Percentiles rank a stretch among this genome's conserved stretches.
phyloP scores from a whole-genome alignment of 2,113 vertebrate genomes.

The Alexandromys fortis region DNA sequence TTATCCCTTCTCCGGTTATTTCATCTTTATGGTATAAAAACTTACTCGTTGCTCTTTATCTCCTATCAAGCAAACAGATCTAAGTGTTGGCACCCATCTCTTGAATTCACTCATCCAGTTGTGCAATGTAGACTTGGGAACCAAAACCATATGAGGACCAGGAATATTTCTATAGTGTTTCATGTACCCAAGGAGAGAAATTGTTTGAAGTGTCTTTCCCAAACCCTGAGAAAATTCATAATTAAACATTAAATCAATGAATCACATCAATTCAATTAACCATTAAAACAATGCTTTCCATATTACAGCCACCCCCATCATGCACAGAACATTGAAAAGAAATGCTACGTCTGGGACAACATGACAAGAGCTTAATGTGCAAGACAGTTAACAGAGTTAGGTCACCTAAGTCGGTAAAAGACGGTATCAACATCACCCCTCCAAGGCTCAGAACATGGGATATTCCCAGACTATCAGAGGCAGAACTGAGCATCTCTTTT shows the following conservation, averaged over 20 bases:
- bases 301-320: background rate
- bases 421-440: background rate
- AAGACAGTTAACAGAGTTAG: background rate
- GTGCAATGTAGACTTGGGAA: constrained; percentile 99
- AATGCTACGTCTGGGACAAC: background rate
- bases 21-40: background rate
- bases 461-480: background rate
- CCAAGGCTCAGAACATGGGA: background rate
- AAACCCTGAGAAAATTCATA: constrained; percentile 89
- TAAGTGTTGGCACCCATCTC: constrained; percentile 97
- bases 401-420: background rate
- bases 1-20: background rate
- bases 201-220: constrained; percentile 98
- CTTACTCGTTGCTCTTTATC: constrained; percentile 95
- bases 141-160: constrained; percentile 99
- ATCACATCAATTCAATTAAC: background rate
- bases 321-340: background rate
- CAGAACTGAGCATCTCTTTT: background rate
- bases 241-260: background rate
- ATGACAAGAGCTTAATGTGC: background rate
- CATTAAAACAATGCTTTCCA: background rate
- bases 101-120: constrained; percentile 99
- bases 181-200: constrained; percentile 98
- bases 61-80: constrained; percentile 97
- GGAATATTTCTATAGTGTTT: constrained; percentile 99